Base-by-base conservation (phyloP, 1,140 invertebrate species). In the Ganaspis sp. region DNA sequence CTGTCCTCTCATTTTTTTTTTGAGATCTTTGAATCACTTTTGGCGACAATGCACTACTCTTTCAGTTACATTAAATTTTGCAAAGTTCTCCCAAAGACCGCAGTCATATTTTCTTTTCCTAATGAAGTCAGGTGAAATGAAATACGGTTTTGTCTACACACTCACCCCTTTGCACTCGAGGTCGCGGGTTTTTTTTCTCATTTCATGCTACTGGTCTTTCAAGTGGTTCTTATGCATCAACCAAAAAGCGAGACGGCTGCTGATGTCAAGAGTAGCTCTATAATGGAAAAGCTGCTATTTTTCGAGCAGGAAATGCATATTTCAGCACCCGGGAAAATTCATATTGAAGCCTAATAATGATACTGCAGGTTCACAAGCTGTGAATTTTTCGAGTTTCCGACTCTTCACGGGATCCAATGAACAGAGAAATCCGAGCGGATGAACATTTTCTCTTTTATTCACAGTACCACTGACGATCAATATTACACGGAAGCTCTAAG, bases 241-340 rank as follows among this genome's bases (percentile, higher is more conserved):
- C 26, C 58, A 29, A 64, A 64, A 64, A 64, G 9, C 23, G 21
- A 64, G 21, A 64, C 2, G 58, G 23, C 26, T 26, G 58, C 58
- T 64, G 58, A 64, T 64, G 58, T 64, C 23, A 64, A 64, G 58
- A 64, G 58, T 64, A 15, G 21, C 12, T 64, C 4, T 64, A 29
- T 34, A n/a, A 64, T 64, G 23, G 58, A 64, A 64, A 64, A 64
- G 23, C 58, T 64, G 58, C 58, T 64, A 64, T 64, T 64, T 64
- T 64, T 34, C 54, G 23, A 64, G 26, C 23, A 64, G 15, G 58
- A 64, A 64, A 64, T 64, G 58, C 58, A 64, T 29, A 21, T 64
- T 64, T 64, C 58, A 64, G 58, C 58, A 64, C 58, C 58, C 21
- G 11, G 21, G 58, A 64, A 34, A 64, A 64, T 34, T 64, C 58